Conservation (phyloP, 1,140 invertebrate species). For the Acromyrmex heyeri region DNA sequence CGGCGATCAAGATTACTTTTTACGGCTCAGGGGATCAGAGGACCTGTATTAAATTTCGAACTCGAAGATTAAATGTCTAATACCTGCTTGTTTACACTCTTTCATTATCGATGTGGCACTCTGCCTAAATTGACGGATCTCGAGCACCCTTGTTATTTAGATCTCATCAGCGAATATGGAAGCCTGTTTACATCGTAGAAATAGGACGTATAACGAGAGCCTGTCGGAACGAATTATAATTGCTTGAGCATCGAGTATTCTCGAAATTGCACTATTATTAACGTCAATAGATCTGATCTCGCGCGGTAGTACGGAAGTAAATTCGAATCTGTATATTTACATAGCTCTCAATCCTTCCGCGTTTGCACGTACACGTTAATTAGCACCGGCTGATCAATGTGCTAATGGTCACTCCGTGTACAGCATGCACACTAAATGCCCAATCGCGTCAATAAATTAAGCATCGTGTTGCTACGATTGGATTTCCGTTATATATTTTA, state of each 20-base stretch:
- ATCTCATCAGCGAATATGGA: background rate
- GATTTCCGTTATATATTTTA: slow-evolving; percentile 42
- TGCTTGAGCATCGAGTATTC: slow-evolving; percentile 4
- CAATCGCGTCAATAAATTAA: slow-evolving; percentile 54
- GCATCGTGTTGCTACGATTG: slow-evolving; percentile 32
- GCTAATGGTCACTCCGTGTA: slow-evolving; percentile 35
- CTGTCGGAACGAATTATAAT: background rate
- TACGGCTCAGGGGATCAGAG: background rate
- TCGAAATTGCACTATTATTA: slow-evolving; percentile 22
- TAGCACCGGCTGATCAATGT: slow-evolving; percentile 14
- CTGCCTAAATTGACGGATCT: slow-evolving; percentile 4
- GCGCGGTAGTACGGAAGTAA: slow-evolving; percentile 14
- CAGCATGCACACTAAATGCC: slow-evolving; percentile 36
- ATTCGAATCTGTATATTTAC: slow-evolving; percentile 42
- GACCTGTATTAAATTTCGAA: slow-evolving; percentile 22
- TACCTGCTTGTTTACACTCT: slow-evolving; percentile 19
- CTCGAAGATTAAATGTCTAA: slow-evolving; percentile 42
- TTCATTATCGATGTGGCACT: slow-evolving; percentile 12
- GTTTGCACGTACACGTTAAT: slow-evolving; percentile 48
- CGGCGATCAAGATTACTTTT: slow-evolving; percentile 25
- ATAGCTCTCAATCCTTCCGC: slow-evolving; percentile 27
- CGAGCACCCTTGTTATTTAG: background rate
- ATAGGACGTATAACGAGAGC: background rate
- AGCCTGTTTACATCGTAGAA: background rate
- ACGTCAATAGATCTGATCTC: slow-evolving; percentile 20